Base-by-base conservation (phyloP, 2,797 vertebrate genomes). In the Decapterus maruadsi region DNA sequence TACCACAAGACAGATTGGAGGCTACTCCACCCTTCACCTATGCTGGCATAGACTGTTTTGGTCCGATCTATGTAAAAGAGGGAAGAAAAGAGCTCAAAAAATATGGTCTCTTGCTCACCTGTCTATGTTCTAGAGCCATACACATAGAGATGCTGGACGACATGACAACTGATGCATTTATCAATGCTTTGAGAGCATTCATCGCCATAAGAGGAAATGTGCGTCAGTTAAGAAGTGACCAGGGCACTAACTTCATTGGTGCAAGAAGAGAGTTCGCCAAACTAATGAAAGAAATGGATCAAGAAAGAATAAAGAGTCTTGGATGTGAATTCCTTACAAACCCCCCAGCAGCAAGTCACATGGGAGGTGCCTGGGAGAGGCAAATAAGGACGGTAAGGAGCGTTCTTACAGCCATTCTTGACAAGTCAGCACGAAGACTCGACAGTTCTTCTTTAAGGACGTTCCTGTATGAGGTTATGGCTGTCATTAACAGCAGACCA, bases 161-260 rank as follows among this genome's bases (percentile, higher is more conserved):
- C 26, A 26, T 26, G 26, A 26, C 26, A 26, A 26, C 26, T 26
- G 26, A 26, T 26, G 26, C 26, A 26, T 26, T 26, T 26, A 26
- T 26, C 2, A 83, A 67, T 69, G 68, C 58, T 2, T 16, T 83
- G 3, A 7, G 38, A 34, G 16, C 36, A 0, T 78, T 83, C n/a
- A 84, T 73, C 26, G 70, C 70, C 4, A 66, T 81, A 2, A 38
- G 77, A 51, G 72, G 82, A 12, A 53, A 72, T 75, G 82, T 81
- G n/a, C 14, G 42, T 1, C 72, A 88, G 34, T 13, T 86, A 1
- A n/a, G 62, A 57, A 68, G 77, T 34, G 81, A 87, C 17, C 75
- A 75, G 65, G 85, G 78, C 2, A 85, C 78, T 9, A 81, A 82
- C 38, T 86, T 82, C 34, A 6, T 78, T 50, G 75, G 80, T 64